phyloP scores from a whole-genome alignment of 2,888 invertebrate species.

The Eueremaeus valkanovi region DNA sequence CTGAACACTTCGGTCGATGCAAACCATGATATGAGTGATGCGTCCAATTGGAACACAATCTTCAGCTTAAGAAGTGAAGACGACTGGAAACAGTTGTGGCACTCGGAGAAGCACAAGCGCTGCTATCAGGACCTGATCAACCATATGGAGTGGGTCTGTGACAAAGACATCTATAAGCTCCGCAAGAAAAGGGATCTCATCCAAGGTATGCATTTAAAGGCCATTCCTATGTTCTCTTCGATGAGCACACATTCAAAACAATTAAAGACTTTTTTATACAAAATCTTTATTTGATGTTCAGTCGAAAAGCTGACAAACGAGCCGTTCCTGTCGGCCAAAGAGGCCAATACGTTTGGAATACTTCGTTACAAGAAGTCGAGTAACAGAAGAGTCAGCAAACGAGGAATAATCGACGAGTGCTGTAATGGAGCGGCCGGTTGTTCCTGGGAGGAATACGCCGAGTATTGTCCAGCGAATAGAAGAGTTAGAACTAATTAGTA shows the following conservation, averaged over 20 bases:
- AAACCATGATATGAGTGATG: slow-evolving; percentile 12
- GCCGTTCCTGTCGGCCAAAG: slow-evolving; percentile 19
- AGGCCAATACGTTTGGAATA: slow-evolving; percentile 39
- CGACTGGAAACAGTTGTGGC: slow-evolving; percentile 62
- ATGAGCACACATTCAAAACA: neutral
- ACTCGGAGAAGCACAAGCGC: slow-evolving; percentile 59
- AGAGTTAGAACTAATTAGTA: slow-evolving; percentile 45
- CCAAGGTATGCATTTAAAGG: neutral
- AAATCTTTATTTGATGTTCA: neutral
- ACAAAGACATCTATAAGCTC: slow-evolving; percentile 61
- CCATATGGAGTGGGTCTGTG: slow-evolving; percentile 62
- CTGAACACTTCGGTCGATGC: neutral
- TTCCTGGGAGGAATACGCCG: slow-evolving; percentile 64
- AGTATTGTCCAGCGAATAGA: slow-evolving; percentile 61
- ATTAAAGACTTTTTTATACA: neutral
- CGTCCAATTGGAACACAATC: slow-evolving; percentile 38
- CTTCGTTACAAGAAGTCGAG: slow-evolving; percentile 32
- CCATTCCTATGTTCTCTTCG: neutral
- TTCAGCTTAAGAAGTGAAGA: slow-evolving; percentile 51
- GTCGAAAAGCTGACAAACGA: neutral
- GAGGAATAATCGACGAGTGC: slow-evolving; percentile 60
- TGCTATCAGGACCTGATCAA: slow-evolving; percentile 59
- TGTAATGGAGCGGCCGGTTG: slow-evolving; percentile 57
- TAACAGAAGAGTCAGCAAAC: slow-evolving; percentile 41
- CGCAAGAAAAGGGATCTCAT: slow-evolving; percentile 29